These are phyloP conservation scores for Pachliopta kotzebuea DNA, from an alignment of 2,888 invertebrate genomes.

Conservation along the genomic window DNA sequence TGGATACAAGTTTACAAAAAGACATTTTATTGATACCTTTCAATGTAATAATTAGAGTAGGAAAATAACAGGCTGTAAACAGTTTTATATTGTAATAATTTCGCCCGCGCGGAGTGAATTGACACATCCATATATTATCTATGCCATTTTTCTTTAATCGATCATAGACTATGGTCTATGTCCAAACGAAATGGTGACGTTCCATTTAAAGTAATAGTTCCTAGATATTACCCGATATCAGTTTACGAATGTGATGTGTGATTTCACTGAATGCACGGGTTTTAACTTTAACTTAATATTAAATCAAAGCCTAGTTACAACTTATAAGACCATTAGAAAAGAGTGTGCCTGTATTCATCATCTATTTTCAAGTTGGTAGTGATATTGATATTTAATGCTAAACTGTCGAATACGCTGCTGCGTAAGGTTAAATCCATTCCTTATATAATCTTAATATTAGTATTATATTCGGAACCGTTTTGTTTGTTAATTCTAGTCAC, in stretches of 20 bases:
- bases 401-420: constrained; percentile 5
- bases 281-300: background rate
- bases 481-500: constrained; percentile 66
- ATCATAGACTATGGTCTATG: background rate
- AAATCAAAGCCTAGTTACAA: background rate
- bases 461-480: constrained; percentile 38
- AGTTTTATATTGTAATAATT: background rate
- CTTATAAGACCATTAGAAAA: constrained; percentile 8
- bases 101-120: background rate
- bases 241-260: constrained; percentile 17
- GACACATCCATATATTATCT: background rate
- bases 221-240: constrained; percentile 22
- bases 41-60: constrained; percentile 14
- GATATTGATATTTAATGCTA: constrained; percentile 4
- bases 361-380: constrained; percentile 12
- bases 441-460: constrained; percentile 15
- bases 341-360: constrained; percentile 11
- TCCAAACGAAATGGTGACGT: constrained; percentile 6
- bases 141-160: background rate
- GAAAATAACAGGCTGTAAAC: background rate
- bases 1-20: constrained; percentile 12
- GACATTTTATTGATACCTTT: constrained; percentile 12
- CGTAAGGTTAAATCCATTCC: constrained; percentile 21
- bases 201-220: constrained; percentile 24
- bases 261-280: background rate